These are phyloP conservation scores for Wiebesia pumilae DNA, from an alignment of 1,140 invertebrate genomes.

Conservation along the genomic window DNA sequence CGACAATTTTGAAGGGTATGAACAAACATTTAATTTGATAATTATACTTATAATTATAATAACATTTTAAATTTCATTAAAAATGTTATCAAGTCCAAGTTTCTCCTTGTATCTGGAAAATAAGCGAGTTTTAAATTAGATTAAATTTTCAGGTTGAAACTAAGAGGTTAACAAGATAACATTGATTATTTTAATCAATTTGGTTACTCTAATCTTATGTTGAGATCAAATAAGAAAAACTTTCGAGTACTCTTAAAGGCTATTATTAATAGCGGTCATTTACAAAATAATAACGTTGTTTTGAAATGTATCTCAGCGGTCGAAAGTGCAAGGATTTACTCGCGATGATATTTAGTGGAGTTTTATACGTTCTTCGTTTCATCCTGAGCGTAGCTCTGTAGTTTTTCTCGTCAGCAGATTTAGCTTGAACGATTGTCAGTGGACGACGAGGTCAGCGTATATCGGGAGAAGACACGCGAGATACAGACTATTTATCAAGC, in stretches of 20 bases:
- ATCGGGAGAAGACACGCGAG: not conserved
- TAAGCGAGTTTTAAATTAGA: too few relatives aligned
- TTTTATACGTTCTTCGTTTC: not conserved
- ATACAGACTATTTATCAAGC: constrained; percentile 42
- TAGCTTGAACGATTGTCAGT: constrained; percentile 31
- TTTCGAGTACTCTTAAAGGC: not conserved
- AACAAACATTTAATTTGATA: too few relatives aligned
- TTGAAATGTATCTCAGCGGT: not conserved
- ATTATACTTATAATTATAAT: too few relatives aligned
- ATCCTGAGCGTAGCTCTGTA: not conserved
- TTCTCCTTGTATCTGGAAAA: too few relatives aligned
- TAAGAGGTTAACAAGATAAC: too few relatives aligned
- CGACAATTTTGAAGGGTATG: too few relatives aligned
- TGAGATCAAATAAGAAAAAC: not conserved
- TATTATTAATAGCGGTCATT: not conserved
- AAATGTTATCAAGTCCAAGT: too few relatives aligned
- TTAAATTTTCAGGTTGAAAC: not conserved
- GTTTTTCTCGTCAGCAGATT: not conserved
- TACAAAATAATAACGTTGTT: not conserved
- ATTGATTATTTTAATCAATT: not conserved
- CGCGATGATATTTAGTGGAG: not conserved
- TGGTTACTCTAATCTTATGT: not conserved
- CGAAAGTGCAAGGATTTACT: not conserved
- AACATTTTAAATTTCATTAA: too few relatives aligned
- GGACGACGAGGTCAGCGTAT: constrained; percentile 13